Conservation (phyloP, 2,797 vertebrate genomes). For the Oreochromis grahami region DNA sequence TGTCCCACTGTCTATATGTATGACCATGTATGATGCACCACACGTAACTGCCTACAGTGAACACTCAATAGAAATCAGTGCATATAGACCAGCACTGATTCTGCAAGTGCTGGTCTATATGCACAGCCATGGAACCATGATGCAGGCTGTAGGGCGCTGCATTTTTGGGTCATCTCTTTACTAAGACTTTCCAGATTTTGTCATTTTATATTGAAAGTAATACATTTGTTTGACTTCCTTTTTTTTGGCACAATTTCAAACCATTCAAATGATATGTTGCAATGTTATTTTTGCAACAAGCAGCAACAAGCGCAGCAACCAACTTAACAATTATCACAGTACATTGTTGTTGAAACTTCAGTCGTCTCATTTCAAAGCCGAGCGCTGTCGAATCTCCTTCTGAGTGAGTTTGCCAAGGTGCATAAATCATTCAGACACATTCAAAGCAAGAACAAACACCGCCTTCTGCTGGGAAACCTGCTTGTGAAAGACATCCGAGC, state of each 20-base stretch:
- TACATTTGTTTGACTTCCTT: background rate
- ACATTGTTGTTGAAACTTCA: background rate
- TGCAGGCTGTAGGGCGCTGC: background rate
- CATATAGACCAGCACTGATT: background rate
- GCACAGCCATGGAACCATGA: background rate
- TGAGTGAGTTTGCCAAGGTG: background rate
- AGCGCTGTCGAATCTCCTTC: background rate
- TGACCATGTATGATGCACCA: background rate
- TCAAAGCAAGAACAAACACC: background rate
- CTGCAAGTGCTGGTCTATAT: background rate
- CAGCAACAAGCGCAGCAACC: rapidly evolving
- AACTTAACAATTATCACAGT: background rate
- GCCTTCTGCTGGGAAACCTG: background rate
- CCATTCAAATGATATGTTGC: background rate
- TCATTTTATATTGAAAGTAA: background rate
- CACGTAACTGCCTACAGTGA: background rate
- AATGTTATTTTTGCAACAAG: background rate
- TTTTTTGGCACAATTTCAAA: background rate
- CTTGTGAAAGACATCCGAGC: background rate
- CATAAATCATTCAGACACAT: background rate
- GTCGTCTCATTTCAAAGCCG: background rate
- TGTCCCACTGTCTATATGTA: background rate
- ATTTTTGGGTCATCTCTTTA: background rate
- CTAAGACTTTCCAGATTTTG: background rate
- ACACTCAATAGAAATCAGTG: background rate